Evolutionary conservation across 2,888 invertebrate species (phyloP), one percentile per base, ranked within the genome.

Genomic region (Rhagonycha lutea): DNA sequence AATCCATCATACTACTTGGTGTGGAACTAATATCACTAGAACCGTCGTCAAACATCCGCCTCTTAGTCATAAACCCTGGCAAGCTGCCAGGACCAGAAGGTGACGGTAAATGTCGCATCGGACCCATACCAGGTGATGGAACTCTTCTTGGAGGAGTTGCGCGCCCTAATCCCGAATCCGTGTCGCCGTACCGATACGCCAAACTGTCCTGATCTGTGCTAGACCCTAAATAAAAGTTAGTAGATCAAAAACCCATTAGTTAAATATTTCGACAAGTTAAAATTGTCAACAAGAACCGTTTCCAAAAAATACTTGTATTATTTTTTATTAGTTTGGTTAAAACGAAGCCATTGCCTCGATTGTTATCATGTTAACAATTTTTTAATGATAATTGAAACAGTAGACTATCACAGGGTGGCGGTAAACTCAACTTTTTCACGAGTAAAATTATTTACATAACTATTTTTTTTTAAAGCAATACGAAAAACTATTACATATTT

Each of bases 141-240:
- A 95, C 95, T 85, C 96, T 92, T 80, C 96, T 91, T 69, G 96
- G 96, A 74, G 96, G 96, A 73, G 96, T 96, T 69, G 95, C 95
- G 84, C 95, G 91, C 68, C 96, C 96, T 88, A 96, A 90, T 80
- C 96, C 96, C 82, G 95, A 95, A 90, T 96, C 96, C 88, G 94
- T 92, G 89, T 92, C 93, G 87, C 90, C 89, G 83, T 89, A 89
- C 70, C 90, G 89, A 85, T 90, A 90, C 75, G 89, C 88, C 83
- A 91, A 85, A 84, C 90, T 90, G 83, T 91, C 91, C 84, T 91
- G 90, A 84, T 91, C 91, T 81, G 89, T 90, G 84, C 90, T 90
- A 78, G 90, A 90, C 83, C 90, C 90, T 90, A 83, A 70, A 81
- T 76, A 76, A 80, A 73, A 79, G 80, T 80, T 80, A 82, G 81